Evolutionary conservation across 2,888 invertebrate species (phyloP).

Genomic region (Amphipoea lucens): DNA sequence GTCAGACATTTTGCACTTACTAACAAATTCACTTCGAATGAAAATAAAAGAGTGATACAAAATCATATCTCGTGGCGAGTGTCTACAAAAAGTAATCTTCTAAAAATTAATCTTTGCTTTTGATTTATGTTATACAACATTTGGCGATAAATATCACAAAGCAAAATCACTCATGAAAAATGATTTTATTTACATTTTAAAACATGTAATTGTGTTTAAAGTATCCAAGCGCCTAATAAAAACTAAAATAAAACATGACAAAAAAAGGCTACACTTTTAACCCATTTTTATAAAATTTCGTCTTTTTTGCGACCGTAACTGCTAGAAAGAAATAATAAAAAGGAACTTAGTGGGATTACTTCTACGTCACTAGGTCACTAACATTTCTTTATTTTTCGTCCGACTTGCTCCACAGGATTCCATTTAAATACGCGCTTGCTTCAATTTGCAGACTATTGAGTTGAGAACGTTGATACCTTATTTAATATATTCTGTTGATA

Average conservation of each 20-base stretch:
- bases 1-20: too few species aligned
- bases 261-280: not conserved
- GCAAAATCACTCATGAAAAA: too few species aligned
- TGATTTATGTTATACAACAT: too few species aligned
- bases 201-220: not conserved
- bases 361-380: constrained; percentile 3
- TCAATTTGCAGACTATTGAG: not conserved
- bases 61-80: too few species aligned
- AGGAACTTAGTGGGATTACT: constrained; percentile 17
- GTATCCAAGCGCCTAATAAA: not conserved
- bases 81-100: too few species aligned
- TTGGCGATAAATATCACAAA: too few species aligned
- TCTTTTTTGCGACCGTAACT: not conserved
- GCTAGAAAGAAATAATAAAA: constrained; percentile 15
- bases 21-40: too few species aligned
- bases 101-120: too few species aligned
- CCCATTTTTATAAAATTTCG: not conserved
- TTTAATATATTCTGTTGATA: not conserved
- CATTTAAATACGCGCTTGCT: constrained; percentile 1
- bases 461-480: not conserved
- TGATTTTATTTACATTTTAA: too few species aligned
- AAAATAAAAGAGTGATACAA: too few species aligned
- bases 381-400: constrained; percentile 9
- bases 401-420: not conserved
- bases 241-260: not conserved